Percentiles rank a stretch among this genome's conserved stretches.
These are phyloP conservation scores for Musca vetustissima DNA, from an alignment of 1,140 invertebrate genomes.

Conservation along the genomic window DNA sequence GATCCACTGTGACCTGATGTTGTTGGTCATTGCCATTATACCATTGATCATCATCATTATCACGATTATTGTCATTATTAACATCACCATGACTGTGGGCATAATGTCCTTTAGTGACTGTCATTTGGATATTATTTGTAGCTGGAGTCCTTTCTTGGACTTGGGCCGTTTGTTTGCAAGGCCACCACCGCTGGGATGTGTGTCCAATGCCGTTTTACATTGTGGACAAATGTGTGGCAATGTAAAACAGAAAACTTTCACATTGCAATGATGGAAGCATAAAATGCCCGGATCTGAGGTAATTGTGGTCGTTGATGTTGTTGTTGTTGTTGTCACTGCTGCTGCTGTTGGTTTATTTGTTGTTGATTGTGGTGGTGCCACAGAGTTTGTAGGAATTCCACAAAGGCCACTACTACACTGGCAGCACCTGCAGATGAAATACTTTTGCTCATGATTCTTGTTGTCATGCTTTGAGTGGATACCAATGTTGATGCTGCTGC, in stretches of 20 bases:
- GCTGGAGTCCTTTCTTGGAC: background rate
- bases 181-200: no score
- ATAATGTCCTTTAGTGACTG: background rate
- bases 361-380: conserved; percentile 6
- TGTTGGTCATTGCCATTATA: conserved; percentile 1
- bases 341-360: background rate
- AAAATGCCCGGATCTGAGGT: conserved; percentile 73
- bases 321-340: conserved; percentile 31
- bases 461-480: no score
- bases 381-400: background rate
- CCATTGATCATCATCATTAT: conserved; percentile 6
- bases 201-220: conserved; percentile 63
- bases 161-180: conserved; percentile 20
- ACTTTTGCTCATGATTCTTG: conserved; percentile 7
- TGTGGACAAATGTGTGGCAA: conserved; percentile 71
- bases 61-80: background rate
- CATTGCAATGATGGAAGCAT: conserved; percentile 79
- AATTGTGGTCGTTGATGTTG: conserved; percentile 47
- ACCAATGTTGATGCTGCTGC: background rate
- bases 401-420: background rate
- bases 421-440: background rate
- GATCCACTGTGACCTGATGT: background rate
- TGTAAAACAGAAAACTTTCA: conserved; percentile 75
- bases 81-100: background rate
- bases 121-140: background rate